Evolutionary conservation across 2,888 invertebrate species (phyloP).

Genomic region (Ectemnius continuus): DNA sequence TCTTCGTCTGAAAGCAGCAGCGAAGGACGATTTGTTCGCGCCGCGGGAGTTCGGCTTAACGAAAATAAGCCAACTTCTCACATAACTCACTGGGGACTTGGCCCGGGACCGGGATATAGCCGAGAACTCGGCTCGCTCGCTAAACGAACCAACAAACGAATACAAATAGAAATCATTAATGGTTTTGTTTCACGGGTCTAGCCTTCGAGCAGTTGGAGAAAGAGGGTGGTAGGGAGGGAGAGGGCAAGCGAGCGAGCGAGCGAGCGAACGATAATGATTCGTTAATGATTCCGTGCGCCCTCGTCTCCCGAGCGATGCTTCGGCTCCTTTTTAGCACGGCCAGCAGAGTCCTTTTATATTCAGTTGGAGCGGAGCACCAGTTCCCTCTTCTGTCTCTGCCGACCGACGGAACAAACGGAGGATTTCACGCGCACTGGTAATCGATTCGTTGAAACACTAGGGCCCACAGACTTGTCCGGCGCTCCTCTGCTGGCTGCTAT

Average conservation of each 20-base stretch:
- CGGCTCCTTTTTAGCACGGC: conserved; percentile 21
- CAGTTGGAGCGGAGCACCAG: conserved; percentile 17
- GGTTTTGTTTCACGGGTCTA: conserved; percentile 72
- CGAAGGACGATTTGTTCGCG: conserved; percentile 76
- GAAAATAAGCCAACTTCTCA: conserved; percentile 75
- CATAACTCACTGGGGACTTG: conserved; percentile 73
- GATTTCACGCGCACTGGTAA: conserved; percentile 66
- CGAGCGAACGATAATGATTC: conserved; percentile 69
- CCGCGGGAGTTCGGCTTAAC: conserved; percentile 75
- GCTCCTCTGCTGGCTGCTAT: background rate
- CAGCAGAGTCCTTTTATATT: conserved; percentile 24
- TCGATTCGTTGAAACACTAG: conserved; percentile 52
- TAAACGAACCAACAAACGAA: conserved; percentile 65
- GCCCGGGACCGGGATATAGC: conserved; percentile 38
- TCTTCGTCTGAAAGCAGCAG: conserved; percentile 63
- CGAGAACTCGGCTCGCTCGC: conserved; percentile 34
- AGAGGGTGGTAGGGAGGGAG: background rate
- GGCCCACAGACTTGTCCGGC: conserved; percentile 19
- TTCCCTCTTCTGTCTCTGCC: no score
- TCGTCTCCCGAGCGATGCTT: conserved; percentile 33
- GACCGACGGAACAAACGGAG: conserved; percentile 56
- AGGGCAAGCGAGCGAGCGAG: background rate
- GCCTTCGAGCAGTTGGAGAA: conserved; percentile 29
- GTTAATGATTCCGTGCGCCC: conserved; percentile 67
- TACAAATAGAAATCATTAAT: conserved; percentile 77